Conservation (phyloP, 1,140 invertebrate genomes). For the Scaptodrosophila lebanonensis region DNA sequence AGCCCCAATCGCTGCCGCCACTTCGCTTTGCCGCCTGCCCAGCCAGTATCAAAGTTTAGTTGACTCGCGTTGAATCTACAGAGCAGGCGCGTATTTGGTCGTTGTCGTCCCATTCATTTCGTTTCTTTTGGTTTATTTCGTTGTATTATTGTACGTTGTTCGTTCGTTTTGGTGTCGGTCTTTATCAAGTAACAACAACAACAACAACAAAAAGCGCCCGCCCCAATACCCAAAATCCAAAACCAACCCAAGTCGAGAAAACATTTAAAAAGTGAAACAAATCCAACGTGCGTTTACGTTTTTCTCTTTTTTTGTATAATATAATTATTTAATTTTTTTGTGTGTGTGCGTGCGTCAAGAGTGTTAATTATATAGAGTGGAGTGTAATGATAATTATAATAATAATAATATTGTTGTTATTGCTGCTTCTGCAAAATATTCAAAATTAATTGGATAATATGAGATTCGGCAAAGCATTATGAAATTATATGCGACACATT, state of each 20-base stretch:
- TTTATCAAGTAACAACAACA: conserved; percentile 21
- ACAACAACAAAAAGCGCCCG: conserved; percentile 8
- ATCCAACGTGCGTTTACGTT: conserved; percentile 19
- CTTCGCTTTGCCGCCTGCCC: conserved; percentile 15
- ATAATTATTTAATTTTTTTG: conserved; percentile 18
- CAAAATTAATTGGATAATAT: conserved; percentile 5
- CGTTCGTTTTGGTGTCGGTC: conserved; percentile 26
- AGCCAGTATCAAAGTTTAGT: conserved; percentile 27
- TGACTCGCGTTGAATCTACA: conserved; percentile 70
- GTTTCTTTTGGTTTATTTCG: conserved; percentile 31
- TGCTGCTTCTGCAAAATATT: conserved; percentile 1
- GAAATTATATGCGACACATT: too few relatives aligned
- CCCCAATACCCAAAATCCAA: too few relatives aligned
- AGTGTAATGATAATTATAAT: conserved; percentile 35
- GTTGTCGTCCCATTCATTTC: conserved; percentile 27
- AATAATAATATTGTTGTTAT: conserved; percentile 15
- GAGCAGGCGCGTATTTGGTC: conserved; percentile 64
- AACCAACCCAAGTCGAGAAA: too few relatives aligned
- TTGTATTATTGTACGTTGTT: conserved; percentile 33
- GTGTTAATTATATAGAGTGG: too few relatives aligned
- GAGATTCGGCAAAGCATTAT: too few relatives aligned
- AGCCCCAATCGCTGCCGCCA: conserved; percentile 10
- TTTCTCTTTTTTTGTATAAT: not conserved
- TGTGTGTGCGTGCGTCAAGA: conserved; percentile 36
- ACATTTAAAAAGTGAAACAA: conserved; percentile 43